Conservation (phyloP, 1,140 invertebrate species). For the Drosophila melanogaster region DNA sequence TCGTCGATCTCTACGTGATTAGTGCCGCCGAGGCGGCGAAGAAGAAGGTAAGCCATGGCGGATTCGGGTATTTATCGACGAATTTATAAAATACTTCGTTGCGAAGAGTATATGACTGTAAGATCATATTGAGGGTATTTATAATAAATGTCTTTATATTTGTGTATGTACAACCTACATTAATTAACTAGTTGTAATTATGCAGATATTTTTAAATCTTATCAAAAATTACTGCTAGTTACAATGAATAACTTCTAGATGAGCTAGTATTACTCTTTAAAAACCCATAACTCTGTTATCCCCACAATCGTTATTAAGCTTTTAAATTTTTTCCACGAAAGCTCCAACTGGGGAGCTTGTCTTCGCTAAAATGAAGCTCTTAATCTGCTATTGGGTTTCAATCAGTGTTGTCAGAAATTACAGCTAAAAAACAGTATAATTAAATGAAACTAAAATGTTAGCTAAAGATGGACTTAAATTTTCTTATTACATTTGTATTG, state of each 20-base stretch:
- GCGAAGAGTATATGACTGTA: too few species aligned
- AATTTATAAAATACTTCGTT: too few species aligned
- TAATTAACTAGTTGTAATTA: background rate
- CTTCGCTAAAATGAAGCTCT: slow-evolving; percentile 5
- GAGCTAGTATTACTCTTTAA: background rate
- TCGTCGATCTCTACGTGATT: slow-evolving; percentile 90
- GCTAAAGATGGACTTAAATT: background rate
- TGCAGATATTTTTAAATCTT: background rate
- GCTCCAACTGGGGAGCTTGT: slow-evolving; percentile 5
- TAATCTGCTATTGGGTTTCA: background rate
- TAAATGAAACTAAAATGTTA: background rate
- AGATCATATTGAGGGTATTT: too few species aligned
- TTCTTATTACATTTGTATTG: too few species aligned
- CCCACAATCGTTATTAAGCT: slow-evolving; percentile 5
- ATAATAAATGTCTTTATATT: too few species aligned
- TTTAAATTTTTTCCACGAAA: background rate
- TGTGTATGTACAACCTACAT: background rate
- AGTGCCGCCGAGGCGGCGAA: slow-evolving; percentile 87
- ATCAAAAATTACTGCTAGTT: too few species aligned
- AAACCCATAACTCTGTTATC: background rate
- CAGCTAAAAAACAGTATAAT: background rate
- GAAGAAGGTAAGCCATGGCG: slow-evolving; percentile 88
- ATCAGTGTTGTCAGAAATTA: background rate
- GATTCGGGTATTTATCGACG: too few species aligned
- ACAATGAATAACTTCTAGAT: too few species aligned